Evolutionary conservation across 2,888 invertebrate species (phyloP).

Genomic region (Mactromeris polynyma): DNA sequence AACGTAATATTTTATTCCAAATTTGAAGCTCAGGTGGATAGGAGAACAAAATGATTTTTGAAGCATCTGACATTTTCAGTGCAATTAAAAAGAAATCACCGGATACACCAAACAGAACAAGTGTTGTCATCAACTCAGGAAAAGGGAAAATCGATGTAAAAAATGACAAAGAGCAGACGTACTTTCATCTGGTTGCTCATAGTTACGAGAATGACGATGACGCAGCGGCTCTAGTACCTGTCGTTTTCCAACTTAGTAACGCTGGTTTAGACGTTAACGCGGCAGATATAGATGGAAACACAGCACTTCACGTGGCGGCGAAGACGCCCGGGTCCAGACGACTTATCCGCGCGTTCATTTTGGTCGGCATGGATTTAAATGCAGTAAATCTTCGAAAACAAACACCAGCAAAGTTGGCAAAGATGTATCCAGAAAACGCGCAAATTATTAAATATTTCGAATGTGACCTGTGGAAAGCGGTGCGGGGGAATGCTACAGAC

Average conservation of each 20-base stretch:
- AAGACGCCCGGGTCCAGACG: constrained; percentile 16
- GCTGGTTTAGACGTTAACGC: constrained; percentile 52
- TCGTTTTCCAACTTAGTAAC: constrained; percentile 61
- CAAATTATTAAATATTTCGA: constrained; percentile 29
- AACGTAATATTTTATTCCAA: background rate
- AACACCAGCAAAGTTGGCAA: constrained; percentile 33
- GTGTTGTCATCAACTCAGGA: constrained; percentile 34
- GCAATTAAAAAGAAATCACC: constrained; percentile 41
- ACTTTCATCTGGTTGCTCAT: constrained; percentile 52
- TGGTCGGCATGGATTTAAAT: constrained; percentile 54
- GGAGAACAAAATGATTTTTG: constrained; percentile 22
- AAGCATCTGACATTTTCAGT: constrained; percentile 36
- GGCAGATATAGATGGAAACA: constrained; percentile 53
- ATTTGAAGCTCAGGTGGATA: background rate
- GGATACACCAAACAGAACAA: constrained; percentile 47
- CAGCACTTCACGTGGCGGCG: constrained; percentile 58
- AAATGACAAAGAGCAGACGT: constrained; percentile 38
- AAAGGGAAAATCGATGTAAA: constrained; percentile 39
- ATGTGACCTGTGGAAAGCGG: constrained; percentile 53
- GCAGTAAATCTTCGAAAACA: constrained; percentile 28
- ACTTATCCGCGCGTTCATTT: constrained; percentile 50
- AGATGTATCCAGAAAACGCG: constrained; percentile 31
- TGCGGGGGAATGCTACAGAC: constrained; percentile 29
- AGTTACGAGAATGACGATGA: constrained; percentile 35
- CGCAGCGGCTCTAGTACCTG: constrained; percentile 52